Base-by-base conservation (phyloP, 2,888 invertebrate species). In the Linnaemya vulpina region DNA sequence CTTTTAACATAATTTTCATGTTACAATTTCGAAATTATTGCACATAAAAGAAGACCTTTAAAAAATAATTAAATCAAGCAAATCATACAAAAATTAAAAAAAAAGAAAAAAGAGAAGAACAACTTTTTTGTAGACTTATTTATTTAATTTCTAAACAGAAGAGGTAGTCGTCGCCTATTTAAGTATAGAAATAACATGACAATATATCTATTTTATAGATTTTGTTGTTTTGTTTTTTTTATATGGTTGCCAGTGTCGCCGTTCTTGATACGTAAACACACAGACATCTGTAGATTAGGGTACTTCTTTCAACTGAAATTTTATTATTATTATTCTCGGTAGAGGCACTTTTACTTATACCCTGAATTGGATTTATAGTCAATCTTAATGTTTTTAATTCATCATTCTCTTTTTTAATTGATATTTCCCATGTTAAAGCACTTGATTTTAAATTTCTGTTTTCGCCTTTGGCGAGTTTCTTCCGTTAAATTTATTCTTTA, bases 31-130 rank as follows among this genome's bases (percentile, higher is more conserved):
- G 17, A 73, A 84, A 84, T 76, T 76, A 74, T 70, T 53, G 20
- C 13, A 35, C 46, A 20, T 25, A 58, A 62, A 55, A 68, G 71
- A 82, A 82, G 70, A 82, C 82, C 71, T 76, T 82, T 76, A 76
- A 82, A 82, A 76, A 60, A 38, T 40, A 15, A 43, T 80, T 58
- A 63, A 65, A 70, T 63, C 49, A 49, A 67, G 30, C 80, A 60
- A 74, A 74, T 73, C 55, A 67, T 35, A 55, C 53, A 68, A 74
- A 65, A 74, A 70, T 63, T 53, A 11, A 38, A 75, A 65, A 22
- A 5, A 58, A n/a, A n/a, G n/a, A n/a, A n/a, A n/a, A n/a, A n/a
- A n/a, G n/a, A n/a, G n/a, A n/a, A n/a, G n/a, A n/a, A 62, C 60
- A 73, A 67, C 55, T 68, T 60, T 30, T 60, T 20, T 60, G n/a